Evolutionary conservation across 2,888 invertebrate species (phyloP), one percentile per base, ranked within the genome.

Genomic region (Cyclophora albipunctata): DNA sequence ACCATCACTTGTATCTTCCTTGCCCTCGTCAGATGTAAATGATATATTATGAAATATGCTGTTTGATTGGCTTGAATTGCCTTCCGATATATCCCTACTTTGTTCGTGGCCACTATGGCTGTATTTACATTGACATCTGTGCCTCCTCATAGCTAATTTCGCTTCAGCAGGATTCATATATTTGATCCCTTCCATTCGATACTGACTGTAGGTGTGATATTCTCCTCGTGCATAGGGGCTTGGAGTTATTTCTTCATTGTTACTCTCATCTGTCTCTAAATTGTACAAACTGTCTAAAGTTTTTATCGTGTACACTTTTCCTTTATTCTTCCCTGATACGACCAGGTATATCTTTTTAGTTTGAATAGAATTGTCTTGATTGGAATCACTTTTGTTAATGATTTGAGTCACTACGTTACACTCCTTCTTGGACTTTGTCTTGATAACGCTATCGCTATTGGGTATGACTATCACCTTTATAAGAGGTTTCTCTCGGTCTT

Each of bases 381-480:
- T 73, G 0, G 77, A 78, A n/a, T 63, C 49, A 34, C 72, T 73
- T 7, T 58, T 69, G 40, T 75, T 68, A 3, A 76, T 47, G 48
- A 50, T 66, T 45, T 69, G 75, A 7, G 60, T 53, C 5, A 51
- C 49, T 47, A 55, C 37, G 37, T 37, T 37, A 37, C 5, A 5
- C 5, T 37, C 37, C 37, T 37, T 37, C 5, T 37, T 20, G 20
- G 20, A 20, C 20, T 20, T 20, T 1, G 20, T 20, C 20, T 20
- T 20, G 20, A 20, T 20, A 20, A 20, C 20, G 20, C 20, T 20
- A 20, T 20, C 5, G 37, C 5, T 57, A 61, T 72, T 77, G 5
- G 81, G 80, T 56, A 75, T 73, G 0, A 84, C 71, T 3, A 76
- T 82, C 3, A 83, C 75, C 70, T 75, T 70, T 46, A 83, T 78